phyloP scores from a whole-genome alignment of 2,797 vertebrate species.

The Cossypha dichroa region DNA sequence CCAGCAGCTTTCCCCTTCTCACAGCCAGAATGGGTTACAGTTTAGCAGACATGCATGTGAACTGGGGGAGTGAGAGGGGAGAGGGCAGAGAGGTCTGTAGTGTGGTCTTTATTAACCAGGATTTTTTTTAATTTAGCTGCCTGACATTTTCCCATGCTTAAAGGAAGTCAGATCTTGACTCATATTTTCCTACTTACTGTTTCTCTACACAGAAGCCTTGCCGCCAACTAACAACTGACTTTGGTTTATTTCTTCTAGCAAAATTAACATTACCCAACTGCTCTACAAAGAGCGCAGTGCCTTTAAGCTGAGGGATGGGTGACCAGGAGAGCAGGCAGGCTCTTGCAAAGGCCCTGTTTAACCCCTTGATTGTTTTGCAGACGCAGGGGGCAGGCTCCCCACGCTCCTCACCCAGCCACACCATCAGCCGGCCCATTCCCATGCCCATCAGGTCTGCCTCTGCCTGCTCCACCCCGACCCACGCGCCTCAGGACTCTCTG shows the following conservation, averaged over 20 bases:
- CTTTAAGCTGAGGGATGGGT: neutral
- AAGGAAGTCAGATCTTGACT: slow-evolving; percentile 17
- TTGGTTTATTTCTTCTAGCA: neutral
- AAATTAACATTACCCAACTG: neutral
- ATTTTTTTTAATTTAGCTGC: neutral
- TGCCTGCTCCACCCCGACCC: slow-evolving; percentile 90
- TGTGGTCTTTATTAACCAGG: neutral
- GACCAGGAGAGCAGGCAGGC: neutral
- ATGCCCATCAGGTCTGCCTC: slow-evolving; percentile 93
- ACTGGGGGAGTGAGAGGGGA: neutral
- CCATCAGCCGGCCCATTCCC: slow-evolving; percentile 90
- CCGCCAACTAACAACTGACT: neutral
- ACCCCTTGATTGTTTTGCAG: slow-evolving; percentile 76
- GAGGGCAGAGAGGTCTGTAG: neutral
- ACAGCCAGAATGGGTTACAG: neutral
- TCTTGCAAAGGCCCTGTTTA: slow-evolving; percentile 4
- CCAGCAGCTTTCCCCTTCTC: neutral
- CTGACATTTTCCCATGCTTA: slow-evolving; percentile 44
- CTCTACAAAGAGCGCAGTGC: neutral
- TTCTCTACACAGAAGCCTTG: neutral
- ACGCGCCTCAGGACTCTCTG: slow-evolving; percentile 96
- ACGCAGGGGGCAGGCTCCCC: slow-evolving; percentile 94
- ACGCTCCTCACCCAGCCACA: slow-evolving; percentile 95
- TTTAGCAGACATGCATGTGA: neutral
- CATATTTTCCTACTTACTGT: neutral